Conservation (phyloP, 2,113 vertebrate species). For the Eleginops maclovinus region DNA sequence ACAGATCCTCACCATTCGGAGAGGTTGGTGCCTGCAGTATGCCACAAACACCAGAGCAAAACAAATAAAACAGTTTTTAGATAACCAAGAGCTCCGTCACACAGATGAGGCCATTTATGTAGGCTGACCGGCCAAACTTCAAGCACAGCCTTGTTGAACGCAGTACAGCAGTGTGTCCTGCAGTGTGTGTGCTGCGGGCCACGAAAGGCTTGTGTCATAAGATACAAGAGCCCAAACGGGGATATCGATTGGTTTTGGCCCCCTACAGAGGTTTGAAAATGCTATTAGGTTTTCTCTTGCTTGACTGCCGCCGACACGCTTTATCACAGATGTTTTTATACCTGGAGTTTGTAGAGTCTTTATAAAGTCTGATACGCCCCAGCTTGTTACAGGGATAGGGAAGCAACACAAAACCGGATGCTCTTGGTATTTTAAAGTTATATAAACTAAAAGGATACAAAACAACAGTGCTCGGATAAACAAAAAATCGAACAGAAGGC, state of each 20-base stretch:
- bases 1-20: conserved; percentile 95
- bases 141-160: conserved; percentile 36
- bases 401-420: too few relatives aligned
- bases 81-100: conserved; percentile 28
- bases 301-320: not conserved
- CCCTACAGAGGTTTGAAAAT: conserved; percentile 20
- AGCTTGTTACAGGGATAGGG: too few relatives aligned
- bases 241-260: not conserved
- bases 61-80: conserved; percentile 23
- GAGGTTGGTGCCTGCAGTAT: conserved; percentile 83
- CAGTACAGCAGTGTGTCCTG: conserved; percentile 5
- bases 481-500: too few relatives aligned
- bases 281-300: conserved; percentile 4
- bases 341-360: not conserved
- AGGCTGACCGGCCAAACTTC: conserved; percentile 34
- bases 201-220: not conserved
- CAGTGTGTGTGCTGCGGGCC: not conserved
- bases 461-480: too few relatives aligned
- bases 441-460: too few relatives aligned
- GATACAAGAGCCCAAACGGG: not conserved
- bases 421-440: too few relatives aligned
- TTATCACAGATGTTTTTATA: not conserved
- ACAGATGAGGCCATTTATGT: conserved; percentile 35
- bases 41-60: conserved; percentile 11
- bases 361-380: too few relatives aligned